Conservation (phyloP, 2,797 vertebrate species). For the Clarias fuscus region DNA sequence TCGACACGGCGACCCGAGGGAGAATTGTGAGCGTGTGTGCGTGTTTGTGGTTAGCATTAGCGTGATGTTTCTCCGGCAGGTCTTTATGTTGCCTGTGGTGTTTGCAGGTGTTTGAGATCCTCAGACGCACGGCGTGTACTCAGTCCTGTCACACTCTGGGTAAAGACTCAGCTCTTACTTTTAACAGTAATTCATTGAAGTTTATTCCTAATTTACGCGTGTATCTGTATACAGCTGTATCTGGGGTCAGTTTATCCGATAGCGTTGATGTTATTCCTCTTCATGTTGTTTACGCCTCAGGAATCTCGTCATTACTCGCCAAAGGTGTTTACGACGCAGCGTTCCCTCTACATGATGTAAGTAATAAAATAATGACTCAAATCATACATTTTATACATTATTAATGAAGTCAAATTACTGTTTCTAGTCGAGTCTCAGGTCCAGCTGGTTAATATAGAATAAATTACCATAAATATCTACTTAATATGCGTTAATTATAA, state of each 20-base stretch:
- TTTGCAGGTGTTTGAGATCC: constrained; percentile 81
- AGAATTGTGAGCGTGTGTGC: constrained; percentile 84
- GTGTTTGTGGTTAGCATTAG: not conserved
- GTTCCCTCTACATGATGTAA: constrained; percentile 92
- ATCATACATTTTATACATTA: not conserved
- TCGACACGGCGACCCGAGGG: constrained; percentile 91
- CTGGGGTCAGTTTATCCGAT: no score
- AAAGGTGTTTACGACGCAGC: constrained; percentile 91
- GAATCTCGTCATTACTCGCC: constrained; percentile 90
- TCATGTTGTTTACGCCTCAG: constrained; percentile 64
- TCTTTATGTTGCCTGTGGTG: not conserved
- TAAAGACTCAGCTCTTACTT: constrained; percentile 57
- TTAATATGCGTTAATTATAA: not conserved
- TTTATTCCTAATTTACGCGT: no score
- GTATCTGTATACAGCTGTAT: no score
- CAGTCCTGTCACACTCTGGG: constrained; percentile 81
- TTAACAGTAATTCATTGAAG: not conserved
- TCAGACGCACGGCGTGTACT: constrained; percentile 79
- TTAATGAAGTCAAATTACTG: not conserved
- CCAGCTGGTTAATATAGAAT: not conserved
- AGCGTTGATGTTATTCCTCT: not conserved
- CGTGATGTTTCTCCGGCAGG: not conserved
- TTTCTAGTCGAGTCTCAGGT: not conserved
- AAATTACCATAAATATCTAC: no score
- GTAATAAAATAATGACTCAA: constrained; percentile 60